Evolutionary conservation across 2,888 invertebrate species (phyloP).

Genomic region (Eupsilia transversa): DNA sequence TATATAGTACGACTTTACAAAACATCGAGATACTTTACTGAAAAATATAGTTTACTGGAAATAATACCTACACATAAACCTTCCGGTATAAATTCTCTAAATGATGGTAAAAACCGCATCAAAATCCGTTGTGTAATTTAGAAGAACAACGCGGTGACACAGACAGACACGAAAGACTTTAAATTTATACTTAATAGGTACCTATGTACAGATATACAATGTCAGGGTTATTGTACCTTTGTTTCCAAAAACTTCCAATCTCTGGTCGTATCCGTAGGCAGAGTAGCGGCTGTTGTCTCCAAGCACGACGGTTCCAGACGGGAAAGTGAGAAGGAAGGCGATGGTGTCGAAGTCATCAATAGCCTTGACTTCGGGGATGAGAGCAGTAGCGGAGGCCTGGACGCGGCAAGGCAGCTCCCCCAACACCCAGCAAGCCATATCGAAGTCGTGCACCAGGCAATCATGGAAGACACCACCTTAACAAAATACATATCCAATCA

Average conservation of each 20-base stretch:
- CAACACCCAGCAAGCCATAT: slow-evolving; percentile 92
- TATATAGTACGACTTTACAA: neutral
- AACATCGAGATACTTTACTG: too few relatives aligned
- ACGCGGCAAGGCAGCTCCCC: slow-evolving; percentile 91
- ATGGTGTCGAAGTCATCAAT: slow-evolving; percentile 92
- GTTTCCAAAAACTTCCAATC: slow-evolving; percentile 92
- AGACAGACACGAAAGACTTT: neutral
- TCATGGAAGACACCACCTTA: slow-evolving; percentile 93
- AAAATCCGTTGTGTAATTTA: neutral
- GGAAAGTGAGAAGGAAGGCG: slow-evolving; percentile 90
- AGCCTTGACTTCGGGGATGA: slow-evolving; percentile 91
- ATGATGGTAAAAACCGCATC: neutral
- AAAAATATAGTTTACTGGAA: too few relatives aligned
- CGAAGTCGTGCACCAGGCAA: slow-evolving; percentile 93
- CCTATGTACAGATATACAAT: neutral
- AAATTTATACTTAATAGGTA: too few relatives aligned
- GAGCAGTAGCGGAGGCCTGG: slow-evolving; percentile 87
- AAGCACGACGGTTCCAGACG: slow-evolving; percentile 91
- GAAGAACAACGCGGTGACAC: neutral
- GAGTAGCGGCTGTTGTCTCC: slow-evolving; percentile 92
- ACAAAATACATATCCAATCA: slow-evolving; percentile 13
- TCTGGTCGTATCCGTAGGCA: slow-evolving; percentile 92
- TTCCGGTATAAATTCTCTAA: neutral
- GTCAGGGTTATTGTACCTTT: slow-evolving; percentile 79
- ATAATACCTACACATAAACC: neutral